Percentiles rank a stretch among this genome's conserved stretches.
These are phyloP conservation scores for Berghia stephanieae DNA, from an alignment of 1,140 invertebrate genomes.

Conservation along the genomic window DNA sequence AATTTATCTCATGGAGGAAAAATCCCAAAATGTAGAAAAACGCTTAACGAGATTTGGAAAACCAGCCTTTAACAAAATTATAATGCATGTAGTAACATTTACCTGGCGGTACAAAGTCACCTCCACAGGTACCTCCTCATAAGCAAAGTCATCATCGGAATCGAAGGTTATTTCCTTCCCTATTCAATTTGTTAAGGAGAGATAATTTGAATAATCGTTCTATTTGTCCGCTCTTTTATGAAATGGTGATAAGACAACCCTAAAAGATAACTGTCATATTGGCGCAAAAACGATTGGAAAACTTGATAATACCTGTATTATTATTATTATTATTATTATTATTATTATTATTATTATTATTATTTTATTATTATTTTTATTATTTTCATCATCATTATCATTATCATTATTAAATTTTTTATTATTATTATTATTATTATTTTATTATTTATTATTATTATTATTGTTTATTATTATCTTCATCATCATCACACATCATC, in stretches of 20 bases:
- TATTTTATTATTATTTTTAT: background rate
- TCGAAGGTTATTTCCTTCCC: conserved; percentile 49
- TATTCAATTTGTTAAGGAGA: conserved; percentile 17
- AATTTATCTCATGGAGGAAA: too few species aligned
- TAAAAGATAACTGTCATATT: background rate
- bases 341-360: background rate
- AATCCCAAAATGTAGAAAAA: too few species aligned
- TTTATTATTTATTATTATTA: too few species aligned
- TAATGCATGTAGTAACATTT: too few species aligned
- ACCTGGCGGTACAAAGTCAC: conserved; percentile 58
- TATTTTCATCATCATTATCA: too few species aligned
- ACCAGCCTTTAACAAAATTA: too few species aligned
- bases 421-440: too few species aligned
- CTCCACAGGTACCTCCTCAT: conserved; percentile 60
- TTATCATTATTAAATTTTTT: too few species aligned
- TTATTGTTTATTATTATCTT: too few species aligned
- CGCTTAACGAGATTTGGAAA: too few species aligned
- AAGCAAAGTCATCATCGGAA: conserved; percentile 54
- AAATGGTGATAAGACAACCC: background rate
- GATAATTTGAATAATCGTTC: background rate
- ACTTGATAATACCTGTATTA: background rate
- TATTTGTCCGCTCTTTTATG: background rate
- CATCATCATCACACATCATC: too few species aligned
- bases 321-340: background rate
- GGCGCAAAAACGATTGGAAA: background rate